Conservation (phyloP, 2,888 invertebrate genomes). For the Acleris sparsana region DNA sequence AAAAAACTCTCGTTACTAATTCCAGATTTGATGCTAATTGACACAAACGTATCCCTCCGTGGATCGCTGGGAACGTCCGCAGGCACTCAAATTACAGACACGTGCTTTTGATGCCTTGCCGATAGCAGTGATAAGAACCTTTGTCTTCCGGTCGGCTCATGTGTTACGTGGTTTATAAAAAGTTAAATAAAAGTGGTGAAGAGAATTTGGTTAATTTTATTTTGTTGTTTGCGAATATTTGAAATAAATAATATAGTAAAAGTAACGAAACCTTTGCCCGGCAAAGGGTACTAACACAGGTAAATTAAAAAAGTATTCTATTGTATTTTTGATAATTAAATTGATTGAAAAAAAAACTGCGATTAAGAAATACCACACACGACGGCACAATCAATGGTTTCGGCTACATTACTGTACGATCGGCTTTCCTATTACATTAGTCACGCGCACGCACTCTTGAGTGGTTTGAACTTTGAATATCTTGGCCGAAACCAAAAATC, state of each 20-base stretch:
- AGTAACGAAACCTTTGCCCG: no score
- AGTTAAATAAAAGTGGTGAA: background rate
- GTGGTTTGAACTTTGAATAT: conserved; percentile 9
- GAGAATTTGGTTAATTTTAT: no score
- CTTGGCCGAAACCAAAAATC: conserved; percentile 9
- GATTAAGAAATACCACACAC: conserved; percentile 28
- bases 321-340: background rate
- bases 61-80: conserved; percentile 60
- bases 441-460: conserved; percentile 49
- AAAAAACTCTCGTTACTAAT: conserved; percentile 41
- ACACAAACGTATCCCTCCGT: conserved; percentile 57
- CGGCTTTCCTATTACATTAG: conserved; percentile 50
- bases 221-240: no score
- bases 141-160: conserved; percentile 20
- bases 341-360: conserved; percentile 16
- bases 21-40: conserved; percentile 57
- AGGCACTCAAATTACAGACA: conserved; percentile 50
- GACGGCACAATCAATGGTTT: conserved; percentile 22
- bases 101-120: conserved; percentile 49
- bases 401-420: conserved; percentile 50
- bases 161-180: background rate
- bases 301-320: background rate
- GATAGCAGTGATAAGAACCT: conserved; percentile 27
- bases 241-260: no score
- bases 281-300: no score